Conservation (phyloP, 2,113 vertebrate genomes). For the Tapirus terrestris region DNA sequence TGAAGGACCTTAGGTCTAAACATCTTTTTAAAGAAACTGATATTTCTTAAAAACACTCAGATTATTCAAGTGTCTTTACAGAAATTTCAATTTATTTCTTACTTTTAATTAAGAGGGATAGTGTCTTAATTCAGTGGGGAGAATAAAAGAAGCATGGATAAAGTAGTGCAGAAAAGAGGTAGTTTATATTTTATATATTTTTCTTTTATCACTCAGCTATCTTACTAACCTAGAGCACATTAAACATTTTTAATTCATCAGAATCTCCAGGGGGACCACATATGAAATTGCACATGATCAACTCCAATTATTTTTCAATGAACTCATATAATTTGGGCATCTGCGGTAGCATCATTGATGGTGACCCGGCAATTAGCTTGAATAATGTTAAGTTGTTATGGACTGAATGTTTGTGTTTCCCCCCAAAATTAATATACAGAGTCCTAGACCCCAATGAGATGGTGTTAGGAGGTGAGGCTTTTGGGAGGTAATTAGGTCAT, state of each 20-base stretch:
- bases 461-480: not conserved
- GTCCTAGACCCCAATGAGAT: not conserved
- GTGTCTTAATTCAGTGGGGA: not conserved
- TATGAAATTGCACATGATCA: not conserved
- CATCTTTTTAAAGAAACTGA: not conserved
- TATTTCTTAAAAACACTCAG: not conserved
- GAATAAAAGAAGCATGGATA: not conserved
- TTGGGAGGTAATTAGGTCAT: not conserved
- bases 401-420: not conserved
- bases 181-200: not conserved
- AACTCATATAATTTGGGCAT: not conserved
- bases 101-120: not conserved
- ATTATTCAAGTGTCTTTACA: not conserved
- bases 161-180: not conserved
- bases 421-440: not conserved
- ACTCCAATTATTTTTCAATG: not conserved
- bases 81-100: not conserved
- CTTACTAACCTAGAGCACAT: not conserved
- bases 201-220: not conserved
- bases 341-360: not conserved
- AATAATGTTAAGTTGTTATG: not conserved
- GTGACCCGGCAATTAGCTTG: not conserved
- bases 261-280: not conserved
- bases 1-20: not conserved
- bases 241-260: not conserved